Evolutionary conservation across 1,140 invertebrate species (phyloP).

Genomic region (Heliconius melpomene): DNA sequence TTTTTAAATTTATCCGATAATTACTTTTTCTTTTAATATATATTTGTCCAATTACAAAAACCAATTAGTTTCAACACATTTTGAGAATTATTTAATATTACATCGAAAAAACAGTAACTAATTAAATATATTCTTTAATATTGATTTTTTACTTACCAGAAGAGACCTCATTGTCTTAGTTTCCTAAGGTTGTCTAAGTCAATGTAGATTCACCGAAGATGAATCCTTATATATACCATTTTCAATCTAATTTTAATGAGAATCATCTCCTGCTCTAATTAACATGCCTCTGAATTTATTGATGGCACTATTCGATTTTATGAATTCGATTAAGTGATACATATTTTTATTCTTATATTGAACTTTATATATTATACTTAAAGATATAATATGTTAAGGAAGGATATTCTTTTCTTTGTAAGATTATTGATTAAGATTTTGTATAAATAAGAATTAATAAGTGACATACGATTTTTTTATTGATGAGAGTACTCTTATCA

Average conservation of each 20-base stretch:
- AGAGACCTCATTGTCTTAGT: constrained; percentile 55
- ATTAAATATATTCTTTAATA: no score
- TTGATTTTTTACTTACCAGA: constrained; percentile 18
- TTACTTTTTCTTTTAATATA: no score
- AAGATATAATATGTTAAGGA: neutral
- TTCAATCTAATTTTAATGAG: constrained; percentile 59
- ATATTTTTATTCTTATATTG: neutral
- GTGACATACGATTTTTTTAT: no score
- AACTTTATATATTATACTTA: neutral
- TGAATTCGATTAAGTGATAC: constrained; percentile 11
- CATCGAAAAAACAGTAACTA: no score
- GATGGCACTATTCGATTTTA: neutral
- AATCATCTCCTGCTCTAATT: constrained; percentile 61
- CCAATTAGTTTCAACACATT: no score
- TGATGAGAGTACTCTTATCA: neutral
- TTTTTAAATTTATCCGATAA: neutral
- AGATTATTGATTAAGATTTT: neutral
- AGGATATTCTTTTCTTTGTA: neutral
- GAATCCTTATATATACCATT: constrained; percentile 67
- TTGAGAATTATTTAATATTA: no score
- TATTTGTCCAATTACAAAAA: no score
- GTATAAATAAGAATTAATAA: no score
- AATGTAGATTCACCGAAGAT: constrained; percentile 59
- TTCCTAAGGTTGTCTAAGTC: constrained; percentile 43
- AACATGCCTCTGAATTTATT: constrained; percentile 45